Evolutionary conservation across 1,140 invertebrate species (phyloP).

Genomic region (Heliconius congener): DNA sequence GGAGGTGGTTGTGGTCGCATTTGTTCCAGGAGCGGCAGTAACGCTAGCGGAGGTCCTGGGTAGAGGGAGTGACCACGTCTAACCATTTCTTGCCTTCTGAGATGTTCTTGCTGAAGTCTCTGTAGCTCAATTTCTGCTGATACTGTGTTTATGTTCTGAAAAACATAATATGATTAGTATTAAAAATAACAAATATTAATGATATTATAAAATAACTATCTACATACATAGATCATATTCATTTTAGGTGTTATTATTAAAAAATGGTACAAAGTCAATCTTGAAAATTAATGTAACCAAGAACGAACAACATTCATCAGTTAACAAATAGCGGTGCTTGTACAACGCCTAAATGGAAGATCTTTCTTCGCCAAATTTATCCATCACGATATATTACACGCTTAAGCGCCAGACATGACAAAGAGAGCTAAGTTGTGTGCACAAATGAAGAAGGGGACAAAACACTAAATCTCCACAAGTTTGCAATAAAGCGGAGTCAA

Average conservation of each 20-base stretch:
- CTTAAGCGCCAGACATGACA: slow-evolving; percentile 60
- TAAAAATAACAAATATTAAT: neutral
- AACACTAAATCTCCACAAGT: slow-evolving; percentile 63
- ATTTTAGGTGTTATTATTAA: neutral
- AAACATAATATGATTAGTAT: slow-evolving; percentile 26
- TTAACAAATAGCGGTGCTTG: slow-evolving; percentile 47
- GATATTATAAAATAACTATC: neutral
- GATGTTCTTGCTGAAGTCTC: slow-evolving; percentile 71
- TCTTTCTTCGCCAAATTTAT: slow-evolving; percentile 68
- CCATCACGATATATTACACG: slow-evolving; percentile 68
- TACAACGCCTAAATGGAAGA: slow-evolving; percentile 59
- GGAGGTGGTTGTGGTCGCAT: slow-evolving; percentile 67
- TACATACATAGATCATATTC: neutral
- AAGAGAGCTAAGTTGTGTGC: slow-evolving; percentile 59
- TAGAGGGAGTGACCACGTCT: slow-evolving; percentile 69
- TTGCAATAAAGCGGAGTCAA: slow-evolving; percentile 58
- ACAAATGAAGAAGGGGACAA: slow-evolving; percentile 65
- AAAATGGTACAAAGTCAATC: neutral
- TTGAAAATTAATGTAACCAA: slow-evolving; percentile 13
- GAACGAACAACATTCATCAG: slow-evolving; percentile 37
- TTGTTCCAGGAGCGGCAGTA: slow-evolving; percentile 69
- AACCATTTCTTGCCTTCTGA: slow-evolving; percentile 68
- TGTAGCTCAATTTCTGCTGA: slow-evolving; percentile 70
- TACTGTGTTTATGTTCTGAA: slow-evolving; percentile 70
- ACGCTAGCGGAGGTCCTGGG: slow-evolving; percentile 60